A percentile compares a stretch with the other conserved stretches of the same genome.
phyloP scores from a whole-genome alignment of 2,113 vertebrate species.

The Ailurus styani region DNA sequence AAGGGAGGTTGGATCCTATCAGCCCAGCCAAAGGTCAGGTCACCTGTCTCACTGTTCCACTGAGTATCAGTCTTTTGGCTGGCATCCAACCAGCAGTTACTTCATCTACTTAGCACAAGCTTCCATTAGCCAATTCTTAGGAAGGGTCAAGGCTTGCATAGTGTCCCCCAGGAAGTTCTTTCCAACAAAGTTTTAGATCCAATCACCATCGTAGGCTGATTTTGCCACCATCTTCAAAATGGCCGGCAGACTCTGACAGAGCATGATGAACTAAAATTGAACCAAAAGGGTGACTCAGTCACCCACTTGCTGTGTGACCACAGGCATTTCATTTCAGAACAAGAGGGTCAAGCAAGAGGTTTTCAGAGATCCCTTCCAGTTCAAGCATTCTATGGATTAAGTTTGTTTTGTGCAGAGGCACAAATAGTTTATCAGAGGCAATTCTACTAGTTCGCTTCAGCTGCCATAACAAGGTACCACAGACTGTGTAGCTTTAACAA shows the following conservation, averaged over 20 bases:
- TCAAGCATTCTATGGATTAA: background rate
- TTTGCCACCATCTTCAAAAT: background rate
- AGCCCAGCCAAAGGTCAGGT: background rate
- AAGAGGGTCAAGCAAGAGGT: background rate
- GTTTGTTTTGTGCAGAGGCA: slow-evolving; percentile 31
- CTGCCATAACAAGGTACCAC: background rate
- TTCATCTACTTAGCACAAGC: background rate
- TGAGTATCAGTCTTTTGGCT: background rate
- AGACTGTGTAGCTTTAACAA: background rate
- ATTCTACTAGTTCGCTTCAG: background rate
- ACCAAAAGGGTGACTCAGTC: background rate
- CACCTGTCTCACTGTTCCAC: background rate
- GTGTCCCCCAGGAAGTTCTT: background rate
- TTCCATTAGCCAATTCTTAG: slow-evolving; percentile 4
- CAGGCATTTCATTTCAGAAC: slow-evolving; percentile 36
- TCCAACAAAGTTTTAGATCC: background rate
- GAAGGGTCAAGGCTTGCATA: background rate
- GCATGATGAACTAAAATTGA: background rate
- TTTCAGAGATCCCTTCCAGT: slow-evolving; percentile 31
- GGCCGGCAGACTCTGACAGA: background rate
- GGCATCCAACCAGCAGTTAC: background rate
- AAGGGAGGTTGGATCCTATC: background rate
- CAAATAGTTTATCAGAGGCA: background rate
- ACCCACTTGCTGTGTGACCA: background rate
- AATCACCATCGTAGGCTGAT: background rate